Percentiles rank a stretch among this genome's conserved stretches.
Evolutionary conservation across 2,888 invertebrate species (phyloP).

Genomic region (Polietes domitor): DNA sequence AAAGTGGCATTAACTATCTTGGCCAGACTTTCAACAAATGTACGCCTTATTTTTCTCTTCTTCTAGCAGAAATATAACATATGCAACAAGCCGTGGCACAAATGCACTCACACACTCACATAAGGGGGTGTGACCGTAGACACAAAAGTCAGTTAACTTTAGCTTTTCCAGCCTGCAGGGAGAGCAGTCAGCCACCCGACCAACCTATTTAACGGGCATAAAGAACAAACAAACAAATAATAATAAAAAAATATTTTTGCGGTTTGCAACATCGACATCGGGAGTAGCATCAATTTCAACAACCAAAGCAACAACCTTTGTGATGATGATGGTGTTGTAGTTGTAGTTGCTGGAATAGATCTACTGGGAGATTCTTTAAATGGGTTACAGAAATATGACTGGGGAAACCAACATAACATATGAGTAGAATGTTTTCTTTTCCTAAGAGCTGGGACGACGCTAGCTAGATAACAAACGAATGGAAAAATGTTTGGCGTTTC

Average conservation of each 20-base stretch:
- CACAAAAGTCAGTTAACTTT: conserved; percentile 38
- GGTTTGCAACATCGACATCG: conserved; percentile 11
- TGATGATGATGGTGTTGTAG: not conserved
- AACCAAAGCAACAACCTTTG: not conserved
- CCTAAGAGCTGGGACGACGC: not conserved
- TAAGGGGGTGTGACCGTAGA: conserved; percentile 62
- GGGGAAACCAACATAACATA: conserved; percentile 25
- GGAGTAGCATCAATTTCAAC: conserved; percentile 34
- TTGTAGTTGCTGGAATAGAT: conserved; percentile 19
- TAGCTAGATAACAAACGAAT: not conserved
- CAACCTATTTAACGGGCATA: conserved; percentile 58
- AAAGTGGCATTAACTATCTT: conserved; percentile 40
- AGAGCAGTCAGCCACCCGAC: conserved; percentile 36
- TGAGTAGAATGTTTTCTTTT: not conserved
- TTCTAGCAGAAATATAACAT: conserved; percentile 9
- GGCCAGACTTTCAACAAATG: conserved; percentile 51
- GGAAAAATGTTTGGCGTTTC: not conserved
- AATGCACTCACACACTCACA: conserved; percentile 19
- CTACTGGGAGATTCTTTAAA: conserved; percentile 35
- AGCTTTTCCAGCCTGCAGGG: not conserved
- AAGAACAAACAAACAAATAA: conserved; percentile 20
- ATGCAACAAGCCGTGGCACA: conserved; percentile 25
- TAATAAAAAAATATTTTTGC: not conserved
- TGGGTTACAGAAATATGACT: conserved; percentile 55
- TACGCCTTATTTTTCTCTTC: conserved; percentile 54